These are phyloP conservation scores for Zophobas atratus DNA, from an alignment of 1,140 invertebrate genomes.

Conservation along the genomic window DNA sequence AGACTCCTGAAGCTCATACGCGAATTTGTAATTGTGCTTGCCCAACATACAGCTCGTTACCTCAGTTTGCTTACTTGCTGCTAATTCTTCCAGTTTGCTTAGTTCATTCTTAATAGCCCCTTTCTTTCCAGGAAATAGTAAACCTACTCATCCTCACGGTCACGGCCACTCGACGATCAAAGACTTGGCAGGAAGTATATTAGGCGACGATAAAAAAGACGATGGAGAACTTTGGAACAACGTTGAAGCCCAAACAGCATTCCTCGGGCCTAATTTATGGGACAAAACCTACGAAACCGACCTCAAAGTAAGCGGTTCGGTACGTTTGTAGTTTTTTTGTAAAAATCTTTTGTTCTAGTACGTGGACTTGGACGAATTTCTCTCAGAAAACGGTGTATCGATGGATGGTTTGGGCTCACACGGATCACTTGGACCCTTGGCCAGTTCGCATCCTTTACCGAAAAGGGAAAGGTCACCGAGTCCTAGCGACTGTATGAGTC, in stretches of 20 bases:
- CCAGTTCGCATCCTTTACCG: constrained; percentile 72
- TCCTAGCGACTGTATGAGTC: constrained; percentile 88
- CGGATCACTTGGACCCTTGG: constrained; percentile 70
- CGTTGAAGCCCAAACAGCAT: constrained; percentile 92
- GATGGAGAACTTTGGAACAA: constrained; percentile 87
- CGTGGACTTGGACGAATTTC: constrained; percentile 96
- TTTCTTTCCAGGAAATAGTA: constrained; percentile 66
- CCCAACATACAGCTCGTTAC: background rate
- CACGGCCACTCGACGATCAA: constrained; percentile 67
- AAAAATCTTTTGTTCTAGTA: constrained; percentile 79
- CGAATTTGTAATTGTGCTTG: background rate
- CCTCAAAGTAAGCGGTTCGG: constrained; percentile 83
- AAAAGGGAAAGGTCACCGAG: constrained; percentile 87
- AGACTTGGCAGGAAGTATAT: constrained; percentile 65
- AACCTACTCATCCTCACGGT: constrained; percentile 66
- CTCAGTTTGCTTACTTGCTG: constrained; percentile 18
- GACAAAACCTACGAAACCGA: constrained; percentile 94
- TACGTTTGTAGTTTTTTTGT: constrained; percentile 15
- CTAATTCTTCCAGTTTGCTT: constrained; percentile 10
- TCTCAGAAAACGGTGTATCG: constrained; percentile 93
- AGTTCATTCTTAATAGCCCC: constrained; percentile 12
- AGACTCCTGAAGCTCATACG: background rate
- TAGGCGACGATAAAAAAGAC: constrained; percentile 82
- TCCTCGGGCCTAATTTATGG: constrained; percentile 95
- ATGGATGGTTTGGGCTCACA: constrained; percentile 79